Percentiles rank a stretch among this genome's conserved stretches.
phyloP scores from a whole-genome alignment of 2,888 invertebrate species.

The Meta bourneti region DNA sequence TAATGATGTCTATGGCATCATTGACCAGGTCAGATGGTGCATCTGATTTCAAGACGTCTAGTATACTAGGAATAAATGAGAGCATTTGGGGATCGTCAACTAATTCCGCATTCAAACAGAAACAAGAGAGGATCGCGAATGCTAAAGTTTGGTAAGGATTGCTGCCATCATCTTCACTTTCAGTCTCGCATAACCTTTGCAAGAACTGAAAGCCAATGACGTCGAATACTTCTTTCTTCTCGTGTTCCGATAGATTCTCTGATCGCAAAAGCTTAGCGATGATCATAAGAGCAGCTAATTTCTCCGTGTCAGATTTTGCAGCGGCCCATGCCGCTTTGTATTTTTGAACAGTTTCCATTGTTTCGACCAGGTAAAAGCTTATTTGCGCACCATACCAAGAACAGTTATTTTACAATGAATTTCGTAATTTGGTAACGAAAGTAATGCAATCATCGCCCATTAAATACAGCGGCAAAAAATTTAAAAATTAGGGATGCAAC shows the following conservation, averaged over 20 bases:
- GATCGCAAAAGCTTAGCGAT: constrained; percentile 92
- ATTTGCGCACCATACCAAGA: neutral
- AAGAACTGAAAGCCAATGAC: constrained; percentile 94
- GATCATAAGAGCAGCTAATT: constrained; percentile 94
- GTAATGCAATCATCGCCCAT: neutral
- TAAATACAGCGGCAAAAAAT: neutral
- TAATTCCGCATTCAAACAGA: constrained; percentile 82
- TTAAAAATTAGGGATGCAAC: neutral
- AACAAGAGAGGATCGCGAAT: constrained; percentile 91
- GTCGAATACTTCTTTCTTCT: constrained; percentile 85
- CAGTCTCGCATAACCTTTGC: constrained; percentile 87
- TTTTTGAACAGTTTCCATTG: constrained; percentile 88
- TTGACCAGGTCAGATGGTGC: constrained; percentile 54
- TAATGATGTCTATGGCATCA: constrained; percentile 84
- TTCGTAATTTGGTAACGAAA: neutral
- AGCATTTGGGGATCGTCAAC: constrained; percentile 69
- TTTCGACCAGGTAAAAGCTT: neutral
- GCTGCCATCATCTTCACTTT: constrained; percentile 90
- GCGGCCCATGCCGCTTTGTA: constrained; percentile 90
- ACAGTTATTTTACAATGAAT: neutral
- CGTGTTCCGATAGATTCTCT: constrained; percentile 59
- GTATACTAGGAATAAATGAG: constrained; percentile 40
- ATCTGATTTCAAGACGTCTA: constrained; percentile 46
- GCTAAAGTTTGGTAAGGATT: constrained; percentile 95
- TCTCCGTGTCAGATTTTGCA: constrained; percentile 92